phyloP scores from a whole-genome alignment of 2,888 invertebrate species.

The Andrena hattorfiana region DNA sequence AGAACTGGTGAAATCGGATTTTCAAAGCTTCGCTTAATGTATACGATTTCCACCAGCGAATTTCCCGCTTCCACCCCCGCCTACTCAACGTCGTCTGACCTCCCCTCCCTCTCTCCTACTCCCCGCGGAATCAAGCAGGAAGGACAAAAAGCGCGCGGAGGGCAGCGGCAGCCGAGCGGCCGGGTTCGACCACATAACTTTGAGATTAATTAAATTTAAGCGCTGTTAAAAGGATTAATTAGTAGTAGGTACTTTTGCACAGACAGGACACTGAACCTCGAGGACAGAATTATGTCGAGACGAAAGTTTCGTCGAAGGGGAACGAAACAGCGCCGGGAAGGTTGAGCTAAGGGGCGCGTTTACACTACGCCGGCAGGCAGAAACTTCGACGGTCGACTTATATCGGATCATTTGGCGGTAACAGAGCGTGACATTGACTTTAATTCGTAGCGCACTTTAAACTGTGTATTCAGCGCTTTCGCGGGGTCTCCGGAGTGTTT shows the following conservation, averaged over 20 bases:
- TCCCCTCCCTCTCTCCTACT: neutral
- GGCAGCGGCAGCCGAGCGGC: conserved; percentile 52
- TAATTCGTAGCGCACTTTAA: conserved; percentile 28
- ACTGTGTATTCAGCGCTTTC: conserved; percentile 7
- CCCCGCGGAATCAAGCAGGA: conserved; percentile 31
- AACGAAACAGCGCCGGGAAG: conserved; percentile 48
- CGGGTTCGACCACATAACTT: conserved; percentile 81
- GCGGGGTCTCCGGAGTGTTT: neutral
- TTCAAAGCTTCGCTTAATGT: conserved; percentile 69
- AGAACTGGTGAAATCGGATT: conserved; percentile 73
- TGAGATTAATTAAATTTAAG: conserved; percentile 83
- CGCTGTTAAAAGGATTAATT: conserved; percentile 84
- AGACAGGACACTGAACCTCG: conserved; percentile 69
- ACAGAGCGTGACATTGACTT: conserved; percentile 59
- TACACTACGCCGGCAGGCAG: conserved; percentile 53
- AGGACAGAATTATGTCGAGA: conserved; percentile 73
- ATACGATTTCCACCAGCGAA: conserved; percentile 68
- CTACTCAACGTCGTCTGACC: neutral
- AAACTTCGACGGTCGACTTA: conserved; percentile 64
- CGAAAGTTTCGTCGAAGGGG: conserved; percentile 71
- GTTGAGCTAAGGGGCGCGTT: conserved; percentile 53
- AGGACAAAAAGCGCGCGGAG: conserved; percentile 54
- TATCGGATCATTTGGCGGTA: conserved; percentile 54
- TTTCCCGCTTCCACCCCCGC: conserved; percentile 28
- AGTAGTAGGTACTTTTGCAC: conserved; percentile 76